Evolutionary conservation across 2,888 invertebrate genomes (phyloP).

Genomic region (Agonopterix alstromeriana): DNA sequence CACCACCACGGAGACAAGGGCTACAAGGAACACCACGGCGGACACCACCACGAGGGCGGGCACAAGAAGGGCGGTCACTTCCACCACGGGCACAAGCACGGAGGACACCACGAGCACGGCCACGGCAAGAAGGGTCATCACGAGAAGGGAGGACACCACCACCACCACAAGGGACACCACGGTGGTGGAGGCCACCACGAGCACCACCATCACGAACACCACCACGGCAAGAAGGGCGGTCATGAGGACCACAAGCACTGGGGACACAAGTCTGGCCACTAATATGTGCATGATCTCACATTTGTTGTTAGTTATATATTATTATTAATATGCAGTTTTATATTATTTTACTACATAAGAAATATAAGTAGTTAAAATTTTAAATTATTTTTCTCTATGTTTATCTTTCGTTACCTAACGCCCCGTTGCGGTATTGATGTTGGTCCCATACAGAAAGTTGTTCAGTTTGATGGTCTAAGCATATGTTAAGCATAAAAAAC

Average conservation of each 20-base stretch:
- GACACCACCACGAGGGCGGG: conserved; percentile 84
- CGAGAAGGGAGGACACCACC: conserved; percentile 85
- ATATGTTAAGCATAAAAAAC: no score
- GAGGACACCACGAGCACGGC: conserved; percentile 84
- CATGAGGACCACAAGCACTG: conserved; percentile 88
- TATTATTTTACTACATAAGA: no score
- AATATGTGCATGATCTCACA: conserved; percentile 24
- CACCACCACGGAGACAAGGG: conserved; percentile 89
- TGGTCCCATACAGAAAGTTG: no score
- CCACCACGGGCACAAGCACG: conserved; percentile 87
- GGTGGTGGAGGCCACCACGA: conserved; percentile 86
- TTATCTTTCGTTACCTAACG: no score
- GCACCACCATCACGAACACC: conserved; percentile 82
- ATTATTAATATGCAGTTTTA: conserved; percentile 27
- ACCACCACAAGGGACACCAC: conserved; percentile 87
- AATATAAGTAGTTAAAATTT: no score
- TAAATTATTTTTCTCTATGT: no score
- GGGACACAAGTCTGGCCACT: conserved; percentile 78
- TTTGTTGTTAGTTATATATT: conserved; percentile 42
- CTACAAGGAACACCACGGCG: conserved; percentile 86
- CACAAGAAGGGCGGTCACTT: conserved; percentile 88
- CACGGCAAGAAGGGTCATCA: conserved; percentile 87
- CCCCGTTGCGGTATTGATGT: no score
- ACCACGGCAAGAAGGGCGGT: conserved; percentile 87
- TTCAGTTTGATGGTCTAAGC: no score